A percentile compares a stretch with the other conserved stretches of the same genome.
These are phyloP conservation scores for Pycnonotus jocosus DNA, from an alignment of 2,113 vertebrate genomes.

Conservation along the genomic window DNA sequence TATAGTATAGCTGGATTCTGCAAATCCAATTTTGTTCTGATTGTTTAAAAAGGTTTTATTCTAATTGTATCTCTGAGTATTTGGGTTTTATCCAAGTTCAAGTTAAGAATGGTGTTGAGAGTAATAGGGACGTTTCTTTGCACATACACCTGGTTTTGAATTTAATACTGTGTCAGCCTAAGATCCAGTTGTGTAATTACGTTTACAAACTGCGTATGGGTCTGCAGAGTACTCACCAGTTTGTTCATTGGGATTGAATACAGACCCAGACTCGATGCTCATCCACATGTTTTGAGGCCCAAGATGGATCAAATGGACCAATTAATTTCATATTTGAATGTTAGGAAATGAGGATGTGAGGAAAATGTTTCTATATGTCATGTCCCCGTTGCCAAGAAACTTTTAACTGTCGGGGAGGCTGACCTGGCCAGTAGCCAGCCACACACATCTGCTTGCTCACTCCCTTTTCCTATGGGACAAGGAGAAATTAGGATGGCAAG, in stretches of 20 bases:
- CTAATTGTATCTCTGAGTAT: not conserved
- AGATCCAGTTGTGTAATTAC: not conserved
- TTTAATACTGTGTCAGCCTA: not conserved
- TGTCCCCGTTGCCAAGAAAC: not conserved
- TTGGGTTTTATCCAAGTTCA: not conserved
- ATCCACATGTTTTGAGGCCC: not conserved
- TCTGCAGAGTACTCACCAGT: not conserved
- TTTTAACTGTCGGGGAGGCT: not conserved
- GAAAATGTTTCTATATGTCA: not conserved
- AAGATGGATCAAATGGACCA: not conserved
- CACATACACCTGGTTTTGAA: not conserved
- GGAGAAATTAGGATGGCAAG: not conserved
- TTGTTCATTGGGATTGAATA: not conserved
- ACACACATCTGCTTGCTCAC: not conserved
- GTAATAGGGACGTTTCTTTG: not conserved
- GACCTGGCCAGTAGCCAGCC: not conserved
- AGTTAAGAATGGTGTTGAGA: not conserved
- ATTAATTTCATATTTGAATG: not conserved
- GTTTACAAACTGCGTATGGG: not conserved
- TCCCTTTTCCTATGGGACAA: not conserved
- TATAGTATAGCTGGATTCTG: slow-evolving; percentile 36
- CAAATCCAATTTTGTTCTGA: not conserved
- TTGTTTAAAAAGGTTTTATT: not conserved
- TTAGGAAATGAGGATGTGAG: not conserved
- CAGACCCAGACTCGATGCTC: not conserved